Percentiles rank a stretch among this genome's conserved stretches.
Conservation (phyloP, 2,888 invertebrate genomes). For the Drosophila nr. medialis region DNA sequence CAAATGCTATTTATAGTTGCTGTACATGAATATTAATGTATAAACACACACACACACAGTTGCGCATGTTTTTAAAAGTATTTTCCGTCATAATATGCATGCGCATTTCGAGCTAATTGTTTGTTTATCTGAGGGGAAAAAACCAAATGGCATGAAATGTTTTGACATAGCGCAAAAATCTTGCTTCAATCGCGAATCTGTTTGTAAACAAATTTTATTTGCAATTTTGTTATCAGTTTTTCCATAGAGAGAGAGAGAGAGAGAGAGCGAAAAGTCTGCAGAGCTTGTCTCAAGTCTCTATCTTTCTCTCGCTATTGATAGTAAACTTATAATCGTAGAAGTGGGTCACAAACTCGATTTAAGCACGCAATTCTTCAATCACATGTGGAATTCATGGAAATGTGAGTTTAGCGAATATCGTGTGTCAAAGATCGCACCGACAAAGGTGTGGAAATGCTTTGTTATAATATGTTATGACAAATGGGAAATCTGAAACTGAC, state of each 20-base stretch:
- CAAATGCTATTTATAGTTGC: constrained; percentile 35
- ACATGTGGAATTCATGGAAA: constrained; percentile 49
- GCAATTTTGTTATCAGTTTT: constrained; percentile 18
- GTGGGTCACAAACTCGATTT: constrained; percentile 48
- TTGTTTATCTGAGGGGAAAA: constrained; percentile 62
- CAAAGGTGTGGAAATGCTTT: constrained; percentile 15
- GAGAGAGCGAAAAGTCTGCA: not conserved
- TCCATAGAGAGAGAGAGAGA: not conserved
- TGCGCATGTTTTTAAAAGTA: constrained; percentile 17
- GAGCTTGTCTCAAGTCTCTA: constrained; percentile 24
- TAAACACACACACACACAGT: not conserved
- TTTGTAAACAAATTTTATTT: constrained; percentile 29
- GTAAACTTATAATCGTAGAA: constrained; percentile 47
- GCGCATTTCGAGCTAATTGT: constrained; percentile 70
- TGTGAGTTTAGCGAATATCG: constrained; percentile 26
- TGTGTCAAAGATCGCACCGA: constrained; percentile 19
- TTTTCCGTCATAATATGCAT: constrained; percentile 52
- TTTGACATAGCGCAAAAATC: constrained; percentile 64
- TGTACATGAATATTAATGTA: constrained; percentile 9
- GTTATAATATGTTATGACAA: constrained; percentile 15
- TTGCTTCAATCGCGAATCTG: constrained; percentile 18
- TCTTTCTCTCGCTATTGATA: constrained; percentile 36
- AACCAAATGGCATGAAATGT: constrained; percentile 63
- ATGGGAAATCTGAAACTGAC: constrained; percentile 54
- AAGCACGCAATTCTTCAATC: constrained; percentile 55